Base-by-base conservation (phyloP, 1,140 invertebrate genomes). In the Drosophila nigromelanica region DNA sequence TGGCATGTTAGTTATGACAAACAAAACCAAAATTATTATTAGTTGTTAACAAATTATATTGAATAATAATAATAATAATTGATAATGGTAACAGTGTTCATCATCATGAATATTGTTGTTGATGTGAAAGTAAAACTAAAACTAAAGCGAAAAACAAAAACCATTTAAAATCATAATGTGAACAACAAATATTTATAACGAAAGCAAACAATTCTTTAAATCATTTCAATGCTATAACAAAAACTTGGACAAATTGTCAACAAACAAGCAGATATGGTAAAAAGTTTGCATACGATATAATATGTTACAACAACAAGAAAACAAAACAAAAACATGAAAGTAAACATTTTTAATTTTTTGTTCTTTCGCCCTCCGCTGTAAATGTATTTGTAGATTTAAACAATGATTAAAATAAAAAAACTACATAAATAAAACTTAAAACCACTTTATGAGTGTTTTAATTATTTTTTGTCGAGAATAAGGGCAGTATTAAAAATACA, bases 331-430 rank as follows among this genome's bases (percentile, higher is more conserved):
- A 79, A 76, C 70, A 89, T 76, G 81, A 80, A 78, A 85, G 76
- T 72, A 90, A 89, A 89, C 80, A 86, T 86, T 90, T 80, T 90
- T 86, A 85, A 85, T 91, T 91, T 87, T 91, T 90, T 81, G 87
- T 90, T 90, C 86, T 91, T 91, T 91, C 90, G 90, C 90, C 90
- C 90, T 91, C 90, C 90, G 90, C 90, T 91, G 90, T 91, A 91
- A 91, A 91, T 91, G 90, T 91, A 91, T 91, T 90, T 91, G 90
- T 91, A 91, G 90, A 89, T 91, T 91, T 91, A 90, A 91, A 90
- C 80, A 91, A 90, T 76, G 82, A 90, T 90, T 86, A 87, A 90
- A 91, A 83, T 86, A 90, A 91, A 86, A 86, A 91, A 91, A 90
- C 80, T 83, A 83, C 77, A 91, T 90, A 91, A 90, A 91, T 90